Percentiles rank a stretch among this genome's conserved stretches.
These are phyloP conservation scores for Tribolium castaneum DNA, from an alignment of 1,140 invertebrate genomes.

Conservation along the genomic window DNA sequence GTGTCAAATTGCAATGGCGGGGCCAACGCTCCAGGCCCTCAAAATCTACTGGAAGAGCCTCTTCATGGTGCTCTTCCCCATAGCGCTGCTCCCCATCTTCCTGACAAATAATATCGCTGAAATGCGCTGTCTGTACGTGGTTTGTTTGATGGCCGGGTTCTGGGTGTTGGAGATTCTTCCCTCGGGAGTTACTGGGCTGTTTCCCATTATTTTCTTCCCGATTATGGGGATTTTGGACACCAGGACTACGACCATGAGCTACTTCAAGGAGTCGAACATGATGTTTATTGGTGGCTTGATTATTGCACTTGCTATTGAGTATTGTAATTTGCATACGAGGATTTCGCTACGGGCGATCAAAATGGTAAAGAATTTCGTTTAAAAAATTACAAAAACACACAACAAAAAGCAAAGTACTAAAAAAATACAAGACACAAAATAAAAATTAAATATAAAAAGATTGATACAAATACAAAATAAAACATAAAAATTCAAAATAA, in stretches of 20 bases:
- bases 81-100: constrained; percentile 59
- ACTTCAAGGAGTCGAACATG: constrained; percentile 89
- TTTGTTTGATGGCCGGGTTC: constrained; percentile 84
- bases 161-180: constrained; percentile 89
- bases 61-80: constrained; percentile 60
- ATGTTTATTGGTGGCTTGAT: constrained; percentile 86
- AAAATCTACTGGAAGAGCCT: constrained; percentile 59
- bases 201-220: constrained; percentile 87
- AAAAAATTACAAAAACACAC: too few relatives aligned
- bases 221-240: constrained; percentile 76
- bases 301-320: constrained; percentile 87
- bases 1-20: not conserved
- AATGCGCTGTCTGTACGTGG: constrained; percentile 79
- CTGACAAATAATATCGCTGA: constrained; percentile 62
- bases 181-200: constrained; percentile 81
- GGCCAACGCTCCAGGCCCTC: not conserved
- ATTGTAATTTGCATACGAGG: constrained; percentile 84
- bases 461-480: too few relatives aligned
- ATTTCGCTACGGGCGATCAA: constrained; percentile 84
- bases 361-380: too few relatives aligned
- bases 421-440: too few relatives aligned
- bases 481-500: too few relatives aligned
- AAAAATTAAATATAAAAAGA: too few relatives aligned
- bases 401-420: too few relatives aligned
- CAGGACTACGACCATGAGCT: constrained; percentile 72